Percentiles rank a stretch among this genome's conserved stretches.
phyloP scores from a whole-genome alignment of 2,113 vertebrate species.

The Odobenus rosmarus region DNA sequence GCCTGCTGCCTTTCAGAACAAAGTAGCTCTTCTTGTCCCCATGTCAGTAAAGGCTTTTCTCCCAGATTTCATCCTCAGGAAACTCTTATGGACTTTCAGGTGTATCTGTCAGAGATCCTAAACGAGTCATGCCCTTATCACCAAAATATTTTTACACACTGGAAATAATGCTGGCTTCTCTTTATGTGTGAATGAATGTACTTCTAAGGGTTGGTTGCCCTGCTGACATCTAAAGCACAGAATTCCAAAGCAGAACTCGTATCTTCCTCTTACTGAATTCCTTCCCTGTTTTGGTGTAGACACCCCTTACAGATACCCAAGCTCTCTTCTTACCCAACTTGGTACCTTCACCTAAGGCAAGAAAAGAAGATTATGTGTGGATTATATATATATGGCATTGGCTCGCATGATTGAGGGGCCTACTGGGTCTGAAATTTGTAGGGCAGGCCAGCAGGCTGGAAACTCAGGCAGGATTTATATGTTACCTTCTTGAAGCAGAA shows the following conservation, averaged over 20 bases:
- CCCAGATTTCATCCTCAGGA: background rate
- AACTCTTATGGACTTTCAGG: background rate
- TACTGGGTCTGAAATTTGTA: background rate
- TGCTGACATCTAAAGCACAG: background rate
- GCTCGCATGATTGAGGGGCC: accelerated
- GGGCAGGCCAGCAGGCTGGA: background rate
- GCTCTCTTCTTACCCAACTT: background rate
- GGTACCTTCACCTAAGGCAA: background rate
- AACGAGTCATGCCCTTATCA: background rate
- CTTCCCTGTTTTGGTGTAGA: background rate
- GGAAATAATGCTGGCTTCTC: background rate
- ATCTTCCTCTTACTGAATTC: background rate
- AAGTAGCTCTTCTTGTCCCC: background rate
- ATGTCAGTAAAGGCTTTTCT: background rate
- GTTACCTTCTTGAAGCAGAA: background rate
- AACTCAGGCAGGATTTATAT: background rate
- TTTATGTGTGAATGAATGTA: background rate
- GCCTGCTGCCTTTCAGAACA: background rate
- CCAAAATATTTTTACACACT: background rate
- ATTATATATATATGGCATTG: background rate
- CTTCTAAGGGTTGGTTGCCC: background rate
- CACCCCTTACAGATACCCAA: background rate
- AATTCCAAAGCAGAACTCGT: background rate
- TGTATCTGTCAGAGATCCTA: background rate
- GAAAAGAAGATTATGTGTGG: background rate